Evolutionary conservation across 2,888 invertebrate species (phyloP), one percentile per base, ranked within the genome.

Genomic region (Pollenia griseotomentosa): DNA sequence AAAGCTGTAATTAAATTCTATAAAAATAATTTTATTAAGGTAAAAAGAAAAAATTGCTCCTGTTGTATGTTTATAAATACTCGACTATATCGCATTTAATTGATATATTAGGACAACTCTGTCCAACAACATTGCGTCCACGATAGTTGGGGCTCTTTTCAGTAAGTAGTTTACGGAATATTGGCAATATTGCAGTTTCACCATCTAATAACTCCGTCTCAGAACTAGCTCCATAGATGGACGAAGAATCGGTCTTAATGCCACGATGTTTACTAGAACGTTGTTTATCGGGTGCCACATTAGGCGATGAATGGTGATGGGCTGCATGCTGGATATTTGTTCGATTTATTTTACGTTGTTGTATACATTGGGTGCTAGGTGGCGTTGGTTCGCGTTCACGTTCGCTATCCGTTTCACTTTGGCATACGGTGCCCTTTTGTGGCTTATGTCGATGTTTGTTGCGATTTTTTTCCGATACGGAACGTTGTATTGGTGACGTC

Each of bases 11-110:
- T 79, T 83, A 75, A 59, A 88, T 83, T 85, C 23, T 71, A 77
- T 75, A 63, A 46, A 80, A 71, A 68, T 46, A 40, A 57, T 61
- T 40, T 61, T 48, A 19, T 44, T 53, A 19, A n/a, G 55, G 16
- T 61, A 71, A 53, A 63, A 63, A 71, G 19, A 51, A 63, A 48
- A 48, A 55, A 65, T 65, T 44, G 48, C 46, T 12, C 16, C 16
- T 44, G 33, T n/a, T n/a, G 2, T 16, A 7, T 51, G 8, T 78
- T 95, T 96, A 98, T 94, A 98, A 96, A 94, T 98, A 98, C 92
- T 98, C 98, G 90, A 98, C 98, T 91, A 98, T 98, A 94, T 98
- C 98, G 95, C 98, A 98, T 94, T 98, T 98, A 90, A 98, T 98
- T 87, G 98, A 97, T 94, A 98, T 98, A 94, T 98, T 98, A 44